Evolutionary conservation across 2,888 invertebrate species (phyloP).

Genomic region (Drosophila nr. perissopoda): DNA sequence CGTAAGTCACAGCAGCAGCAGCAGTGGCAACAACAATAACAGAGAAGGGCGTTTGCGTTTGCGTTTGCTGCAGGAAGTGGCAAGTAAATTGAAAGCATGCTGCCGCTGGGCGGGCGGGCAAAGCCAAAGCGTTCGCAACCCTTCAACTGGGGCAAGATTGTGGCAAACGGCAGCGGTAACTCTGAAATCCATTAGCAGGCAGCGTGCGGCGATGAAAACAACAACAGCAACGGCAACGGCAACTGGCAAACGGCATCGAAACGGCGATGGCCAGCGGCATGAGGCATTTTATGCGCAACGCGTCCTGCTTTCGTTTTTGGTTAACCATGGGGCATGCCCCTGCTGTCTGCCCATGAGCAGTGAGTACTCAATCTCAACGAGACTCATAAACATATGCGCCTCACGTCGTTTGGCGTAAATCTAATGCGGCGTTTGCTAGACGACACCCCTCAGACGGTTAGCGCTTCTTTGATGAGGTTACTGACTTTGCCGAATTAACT

Average conservation of each 20-base stretch:
- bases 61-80: constrained; percentile 52
- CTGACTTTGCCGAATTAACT: constrained; percentile 81
- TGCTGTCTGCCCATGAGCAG: constrained; percentile 36
- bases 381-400: constrained; percentile 84
- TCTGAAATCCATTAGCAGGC: constrained; percentile 77
- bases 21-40: constrained; percentile 48
- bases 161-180: constrained; percentile 44
- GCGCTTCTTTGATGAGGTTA: constrained; percentile 79
- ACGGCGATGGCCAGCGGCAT: constrained; percentile 47
- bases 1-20: constrained; percentile 73
- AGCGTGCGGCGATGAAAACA: constrained; percentile 57
- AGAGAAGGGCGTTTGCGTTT: constrained; percentile 37
- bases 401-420: constrained; percentile 84
- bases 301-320: constrained; percentile 80
- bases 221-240: constrained; percentile 3
- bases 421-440: constrained; percentile 77
- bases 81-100: constrained; percentile 80
- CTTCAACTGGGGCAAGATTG: constrained; percentile 57
- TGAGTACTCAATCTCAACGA: constrained; percentile 77
- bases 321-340: constrained; percentile 82
- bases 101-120: constrained; percentile 50
- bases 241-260: constrained; percentile 28
- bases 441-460: constrained; percentile 72
- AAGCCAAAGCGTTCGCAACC: constrained; percentile 62
- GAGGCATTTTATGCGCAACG: constrained; percentile 79